Base-by-base conservation (phyloP, 1,140 invertebrate species). In the Sesamia nonagrioides region DNA sequence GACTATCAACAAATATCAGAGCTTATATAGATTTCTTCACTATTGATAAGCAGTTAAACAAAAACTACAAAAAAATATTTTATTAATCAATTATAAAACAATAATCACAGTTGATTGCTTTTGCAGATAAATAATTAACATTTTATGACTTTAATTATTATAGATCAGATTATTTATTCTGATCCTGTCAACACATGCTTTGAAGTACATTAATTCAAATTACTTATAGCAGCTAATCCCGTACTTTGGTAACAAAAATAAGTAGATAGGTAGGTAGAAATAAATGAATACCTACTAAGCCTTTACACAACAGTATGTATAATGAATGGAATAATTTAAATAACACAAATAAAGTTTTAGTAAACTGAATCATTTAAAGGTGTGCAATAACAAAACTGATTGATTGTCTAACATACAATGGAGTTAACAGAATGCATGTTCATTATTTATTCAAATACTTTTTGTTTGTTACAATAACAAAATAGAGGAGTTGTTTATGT, bases 161-260 rank as follows among this genome's bases (percentile, higher is more conserved):
- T 42, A 42, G 42, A 66, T 66, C 37, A 66, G 37, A 21, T 18
- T 66, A 11, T 17, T 66, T 66, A 66, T 66, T 66, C 42, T 66
- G 9, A 42, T 66, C 9, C 37, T 35, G 37, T 66, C 61, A 66
- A 66, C 61, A 66, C 61, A 42, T 8, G 15, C 18, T 40, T 40
- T 9, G 35, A 37, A 40, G 3, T 35, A n/a, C n/a, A 17, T 63
- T 37, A 66, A 66, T 66, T 66, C 11, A 63, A 40, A 58, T 58
- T 9, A 58, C 2, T 58, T 58, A 33, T 27, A 1, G 27, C 1
- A 27, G 21, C 54, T 15, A 15, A 33, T 56, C 21, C n/a, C 33
- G 54, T 58, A 58, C 21, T 58, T 27, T 15, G 13, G 13, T 58
- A 15, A 11, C 21, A 42, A 37, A 27, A 27, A 27, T 27, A 27